Base-by-base conservation (phyloP, 2,797 vertebrate genomes). In the Vipera latastei region DNA sequence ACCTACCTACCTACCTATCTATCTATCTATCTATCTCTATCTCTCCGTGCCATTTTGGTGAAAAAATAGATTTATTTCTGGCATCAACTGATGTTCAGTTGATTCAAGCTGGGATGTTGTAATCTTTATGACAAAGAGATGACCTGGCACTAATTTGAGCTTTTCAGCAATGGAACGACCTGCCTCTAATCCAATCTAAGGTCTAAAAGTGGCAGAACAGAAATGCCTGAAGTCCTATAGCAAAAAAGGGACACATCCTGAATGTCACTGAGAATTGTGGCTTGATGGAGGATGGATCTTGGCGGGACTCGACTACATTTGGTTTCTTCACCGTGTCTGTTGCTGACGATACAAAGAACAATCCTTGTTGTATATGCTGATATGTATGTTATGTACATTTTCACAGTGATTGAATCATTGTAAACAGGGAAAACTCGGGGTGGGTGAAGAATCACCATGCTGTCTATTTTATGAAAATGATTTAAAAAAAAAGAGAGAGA, bases 391-490 rank as follows among this genome's bases (percentile, higher is more conserved):
- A 97, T 98, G 97, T 98, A 98, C 97, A 97, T 98, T 98, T 98
- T 98, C 98, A 98, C 97, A 93, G 97, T 98, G 97, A 98, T 97
- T 97, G 97, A 97, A 96, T 97, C 97, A 97, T 98, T 97, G 97
- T 98, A 98, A 97, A 97, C 95, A 89, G 32, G 93, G 91, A 95
- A 95, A 94, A 89, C 90, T 44, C 51, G 87, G 93, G 92, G 95
- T 91, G 96, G 96, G 96, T 96, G 96, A 97, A 96, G 89, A 97
- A 97, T 97, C 95, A 97, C 97, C 97, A 91, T 97, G 97, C 96
- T 97, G 96, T 98, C 97, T 98, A 98, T 98, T 98, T 98, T 97
- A 98, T 97, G 97, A 98, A 97, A 94, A 97, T 98, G 97, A 98
- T 98, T 83, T 25, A 25, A 83, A 83, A 83, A 83, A 78, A 73